A percentile compares a stretch with the other conserved stretches of the same genome.
These are phyloP conservation scores for Campylomormyrus tamandua DNA, from an alignment of 2,113 vertebrate species.

Conservation along the genomic window DNA sequence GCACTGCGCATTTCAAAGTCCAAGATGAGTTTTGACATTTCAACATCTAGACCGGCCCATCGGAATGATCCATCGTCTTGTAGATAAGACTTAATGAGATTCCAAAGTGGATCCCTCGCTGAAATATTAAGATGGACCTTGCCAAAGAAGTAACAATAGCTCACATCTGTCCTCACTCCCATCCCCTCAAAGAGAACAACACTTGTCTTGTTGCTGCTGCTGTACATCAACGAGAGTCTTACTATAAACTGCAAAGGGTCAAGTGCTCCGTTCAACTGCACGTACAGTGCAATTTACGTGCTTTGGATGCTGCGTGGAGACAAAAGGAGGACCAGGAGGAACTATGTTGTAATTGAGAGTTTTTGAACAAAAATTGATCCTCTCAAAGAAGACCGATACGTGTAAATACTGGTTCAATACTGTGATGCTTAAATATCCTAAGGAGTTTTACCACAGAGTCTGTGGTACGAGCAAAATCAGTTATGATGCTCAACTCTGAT, in stretches of 20 bases:
- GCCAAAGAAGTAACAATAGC: background rate
- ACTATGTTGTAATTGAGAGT: background rate
- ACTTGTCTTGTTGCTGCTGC: background rate
- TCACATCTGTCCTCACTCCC: background rate
- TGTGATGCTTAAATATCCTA: background rate
- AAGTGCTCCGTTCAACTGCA: background rate
- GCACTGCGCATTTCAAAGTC: background rate
- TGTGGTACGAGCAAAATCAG: background rate
- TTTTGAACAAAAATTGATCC: background rate
- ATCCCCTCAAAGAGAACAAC: background rate
- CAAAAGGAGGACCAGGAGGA: background rate
- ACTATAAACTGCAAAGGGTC: background rate
- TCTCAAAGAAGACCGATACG: background rate
- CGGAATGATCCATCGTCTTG: background rate
- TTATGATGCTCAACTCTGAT: background rate
- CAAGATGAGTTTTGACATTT: background rate
- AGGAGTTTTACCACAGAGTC: background rate
- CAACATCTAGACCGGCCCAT: background rate
- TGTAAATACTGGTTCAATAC: background rate
- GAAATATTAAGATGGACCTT: slow-evolving; percentile 1
- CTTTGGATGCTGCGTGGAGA: background rate
- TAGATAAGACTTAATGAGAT: background rate
- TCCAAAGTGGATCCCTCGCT: background rate
- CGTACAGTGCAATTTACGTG: background rate
- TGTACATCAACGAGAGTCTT: background rate